Evolutionary conservation across 2,888 invertebrate species (phyloP), one percentile per base, ranked within the genome.

Genomic region (Elmis aenea): DNA sequence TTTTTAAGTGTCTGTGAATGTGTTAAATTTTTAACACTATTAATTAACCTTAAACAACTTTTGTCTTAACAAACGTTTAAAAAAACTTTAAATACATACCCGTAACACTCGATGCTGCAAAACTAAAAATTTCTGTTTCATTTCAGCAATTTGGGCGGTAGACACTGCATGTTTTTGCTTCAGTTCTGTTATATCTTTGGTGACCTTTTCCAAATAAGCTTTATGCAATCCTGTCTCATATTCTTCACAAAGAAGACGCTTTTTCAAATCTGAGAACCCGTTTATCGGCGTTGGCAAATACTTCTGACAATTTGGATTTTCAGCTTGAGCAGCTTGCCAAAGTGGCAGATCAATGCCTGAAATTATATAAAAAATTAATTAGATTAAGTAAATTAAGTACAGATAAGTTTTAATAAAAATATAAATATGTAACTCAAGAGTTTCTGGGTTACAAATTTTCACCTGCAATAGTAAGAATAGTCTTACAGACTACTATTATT

Each of bases 301-400:
- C 55, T 83, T 82, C 18, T 79, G 79, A 1, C 90, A 81, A 66
- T 96, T 89, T 0, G 97, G 99, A 71, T 99, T 99, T 59, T 96
- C 95, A 14, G 84, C 71, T 58, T 93, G 92, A 0, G 96, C 96
- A 66, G 97, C 95, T 57, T 88, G 85, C 99, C 99, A 99, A 54
- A 96, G 73, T 42, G 91, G 75, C 27, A 84, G 81, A 66, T 95
- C 93, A 59, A 96, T 86, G n/a, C 93, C 88, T 81, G 64, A 37
- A 60, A 52, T n/a, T n/a, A n/a, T n/a, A n/a, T n/a, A n/a, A n/a
- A n/a, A n/a, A n/a, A n/a, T n/a, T n/a, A n/a, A n/a, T n/a, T n/a
- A n/a, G n/a, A n/a, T n/a, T n/a, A n/a, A n/a, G n/a, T n/a, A n/a
- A n/a, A n/a, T n/a, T n/a, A n/a, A n/a, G n/a, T n/a, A n/a, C n/a